These are phyloP conservation scores for Aratinga solstitialis DNA, from an alignment of 2,797 vertebrate species.

Conservation along the genomic window DNA sequence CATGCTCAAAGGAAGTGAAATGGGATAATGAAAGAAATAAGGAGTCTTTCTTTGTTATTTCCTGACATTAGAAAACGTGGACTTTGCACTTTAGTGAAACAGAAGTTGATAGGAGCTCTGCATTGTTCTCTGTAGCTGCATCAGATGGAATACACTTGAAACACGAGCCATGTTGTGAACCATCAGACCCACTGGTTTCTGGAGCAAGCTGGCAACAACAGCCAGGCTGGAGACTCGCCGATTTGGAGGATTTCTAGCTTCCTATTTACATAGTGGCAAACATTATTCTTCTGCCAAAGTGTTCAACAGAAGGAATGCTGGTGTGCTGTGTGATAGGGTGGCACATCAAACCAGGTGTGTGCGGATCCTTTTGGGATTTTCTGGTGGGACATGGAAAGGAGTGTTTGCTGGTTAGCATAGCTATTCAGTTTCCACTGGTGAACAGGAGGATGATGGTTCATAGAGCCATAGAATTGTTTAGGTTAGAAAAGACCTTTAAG, in stretches of 20 bases:
- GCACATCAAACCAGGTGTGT: not conserved
- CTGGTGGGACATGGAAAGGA: not conserved
- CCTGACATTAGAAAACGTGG: not conserved
- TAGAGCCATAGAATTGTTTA: not conserved
- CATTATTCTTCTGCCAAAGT: not conserved
- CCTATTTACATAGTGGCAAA: not conserved
- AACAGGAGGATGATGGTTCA: not conserved
- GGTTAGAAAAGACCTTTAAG: not conserved
- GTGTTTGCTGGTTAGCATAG: not conserved
- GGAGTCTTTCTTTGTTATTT: not conserved
- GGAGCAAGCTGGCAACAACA: not conserved
- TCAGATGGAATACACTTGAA: not conserved
- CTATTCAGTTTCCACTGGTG: not conserved
- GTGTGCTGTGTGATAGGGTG: not conserved
- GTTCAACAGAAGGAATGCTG: not conserved
- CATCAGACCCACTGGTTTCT: not conserved
- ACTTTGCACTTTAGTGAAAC: not conserved
- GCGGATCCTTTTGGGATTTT: not conserved
- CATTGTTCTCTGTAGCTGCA: not conserved
- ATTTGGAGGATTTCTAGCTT: not conserved
- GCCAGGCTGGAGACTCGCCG: not conserved
- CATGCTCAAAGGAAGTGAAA: not conserved
- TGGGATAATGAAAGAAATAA: not conserved
- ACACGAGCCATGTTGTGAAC: accelerated
- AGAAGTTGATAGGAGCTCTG: not conserved